Evolutionary conservation across 2,888 invertebrate genomes (phyloP).

Genomic region (Acronicta leporina): DNA sequence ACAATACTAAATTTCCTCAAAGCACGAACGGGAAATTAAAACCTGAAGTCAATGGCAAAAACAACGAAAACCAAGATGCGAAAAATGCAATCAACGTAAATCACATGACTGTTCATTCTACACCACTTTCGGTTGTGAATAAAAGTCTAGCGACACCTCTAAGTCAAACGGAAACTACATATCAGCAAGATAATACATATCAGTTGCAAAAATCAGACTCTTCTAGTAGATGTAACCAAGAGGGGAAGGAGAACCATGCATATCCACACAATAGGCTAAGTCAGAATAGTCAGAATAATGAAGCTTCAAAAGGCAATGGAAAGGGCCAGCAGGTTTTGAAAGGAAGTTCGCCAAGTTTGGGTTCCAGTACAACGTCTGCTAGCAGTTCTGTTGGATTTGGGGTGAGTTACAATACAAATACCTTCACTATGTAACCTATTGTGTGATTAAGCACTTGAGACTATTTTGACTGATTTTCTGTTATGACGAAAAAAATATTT

Average conservation of each 20-base stretch:
- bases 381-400: slow-evolving; percentile 85
- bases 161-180: slow-evolving; percentile 89
- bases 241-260: slow-evolving; percentile 89
- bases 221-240: slow-evolving; percentile 85
- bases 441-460: background rate
- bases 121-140: slow-evolving; percentile 88
- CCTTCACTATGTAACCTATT: no score
- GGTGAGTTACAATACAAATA: slow-evolving; percentile 68
- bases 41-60: slow-evolving; percentile 79
- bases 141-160: slow-evolving; percentile 91
- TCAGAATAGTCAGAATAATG: slow-evolving; percentile 81
- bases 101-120: slow-evolving; percentile 88
- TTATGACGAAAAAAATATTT: background rate
- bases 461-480: background rate
- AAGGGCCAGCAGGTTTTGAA: slow-evolving; percentile 75
- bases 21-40: slow-evolving; percentile 80
- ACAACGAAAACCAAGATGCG: slow-evolving; percentile 73
- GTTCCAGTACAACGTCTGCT: slow-evolving; percentile 71
- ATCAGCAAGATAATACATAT: slow-evolving; percentile 87
- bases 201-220: slow-evolving; percentile 88
- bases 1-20: slow-evolving; percentile 95
- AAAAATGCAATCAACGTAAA: slow-evolving; percentile 82
- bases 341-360: slow-evolving; percentile 82
- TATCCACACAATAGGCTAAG: slow-evolving; percentile 86
- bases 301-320: slow-evolving; percentile 72